Conservation (phyloP, 1,140 invertebrate genomes). For the Oryzaephilus surinamensis region DNA sequence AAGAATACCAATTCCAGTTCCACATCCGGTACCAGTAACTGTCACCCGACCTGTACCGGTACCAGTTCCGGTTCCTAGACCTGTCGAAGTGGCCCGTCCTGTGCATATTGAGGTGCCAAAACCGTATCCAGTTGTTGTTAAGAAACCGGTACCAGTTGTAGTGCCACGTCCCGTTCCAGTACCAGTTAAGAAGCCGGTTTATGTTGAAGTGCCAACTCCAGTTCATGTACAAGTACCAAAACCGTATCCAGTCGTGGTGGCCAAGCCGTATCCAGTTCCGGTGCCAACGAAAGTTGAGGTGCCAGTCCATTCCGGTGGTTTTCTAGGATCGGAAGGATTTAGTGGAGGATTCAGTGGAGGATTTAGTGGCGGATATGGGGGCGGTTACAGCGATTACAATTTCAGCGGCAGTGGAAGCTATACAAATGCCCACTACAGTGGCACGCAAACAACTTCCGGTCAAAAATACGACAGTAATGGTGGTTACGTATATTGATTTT, state of each 20-base stretch:
- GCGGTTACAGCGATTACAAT: slow-evolving; percentile 3
- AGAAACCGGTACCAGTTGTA: slow-evolving; percentile 23
- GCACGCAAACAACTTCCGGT: not conserved
- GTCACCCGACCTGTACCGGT: slow-evolving; percentile 23
- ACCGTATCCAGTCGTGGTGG: slow-evolving; percentile 27
- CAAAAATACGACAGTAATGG: slow-evolving; percentile 18
- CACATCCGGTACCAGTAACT: slow-evolving; percentile 27
- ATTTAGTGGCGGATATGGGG: slow-evolving; percentile 8
- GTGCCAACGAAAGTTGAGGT: slow-evolving; percentile 23
- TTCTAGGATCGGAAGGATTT: slow-evolving; percentile 5
- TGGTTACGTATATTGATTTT: slow-evolving; percentile 21
- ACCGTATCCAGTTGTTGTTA: slow-evolving; percentile 24
- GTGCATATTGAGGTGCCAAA: slow-evolving; percentile 28
- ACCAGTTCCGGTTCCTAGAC: slow-evolving; percentile 27
- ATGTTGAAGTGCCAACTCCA: slow-evolving; percentile 31
- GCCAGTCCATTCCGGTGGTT: slow-evolving; percentile 15
- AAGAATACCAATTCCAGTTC: slow-evolving; percentile 32
- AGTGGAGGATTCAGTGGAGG: too few species aligned
- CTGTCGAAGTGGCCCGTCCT: slow-evolving; percentile 31
- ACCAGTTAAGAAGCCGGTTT: slow-evolving; percentile 30
- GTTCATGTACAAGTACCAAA: slow-evolving; percentile 28
- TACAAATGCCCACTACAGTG: slow-evolving; percentile 1
- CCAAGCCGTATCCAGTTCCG: slow-evolving; percentile 21
- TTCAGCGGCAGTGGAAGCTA: slow-evolving; percentile 8
- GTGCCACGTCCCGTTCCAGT: slow-evolving; percentile 28